Evolutionary conservation across 2,797 vertebrate genomes (phyloP).

Genomic region (Poeciliopsis presidionis): DNA sequence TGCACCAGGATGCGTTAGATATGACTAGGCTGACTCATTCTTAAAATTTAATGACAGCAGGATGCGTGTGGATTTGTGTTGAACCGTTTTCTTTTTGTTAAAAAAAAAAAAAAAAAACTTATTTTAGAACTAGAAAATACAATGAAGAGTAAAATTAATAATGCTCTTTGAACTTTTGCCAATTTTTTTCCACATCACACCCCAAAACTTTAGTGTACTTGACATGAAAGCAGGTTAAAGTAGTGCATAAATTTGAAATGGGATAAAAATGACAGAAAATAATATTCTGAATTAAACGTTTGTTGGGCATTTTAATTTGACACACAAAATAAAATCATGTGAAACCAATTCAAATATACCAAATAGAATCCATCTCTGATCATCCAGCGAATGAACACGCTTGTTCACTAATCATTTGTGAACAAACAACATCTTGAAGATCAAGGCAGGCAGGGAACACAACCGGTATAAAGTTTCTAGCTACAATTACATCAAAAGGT

Average conservation of each 20-base stretch:
- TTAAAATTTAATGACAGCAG: neutral
- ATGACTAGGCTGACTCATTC: slow-evolving; percentile 34
- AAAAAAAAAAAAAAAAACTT: neutral
- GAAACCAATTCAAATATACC: neutral
- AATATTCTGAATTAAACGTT: neutral
- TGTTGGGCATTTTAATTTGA: neutral
- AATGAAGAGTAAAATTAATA: neutral
- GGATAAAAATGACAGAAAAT: neutral
- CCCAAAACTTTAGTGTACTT: neutral
- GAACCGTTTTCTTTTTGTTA: neutral
- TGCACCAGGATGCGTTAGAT: neutral
- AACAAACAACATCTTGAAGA: neutral
- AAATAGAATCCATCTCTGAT: neutral
- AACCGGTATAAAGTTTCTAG: neutral
- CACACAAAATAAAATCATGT: neutral
- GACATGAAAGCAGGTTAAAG: too few species aligned
- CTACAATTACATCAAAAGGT: neutral
- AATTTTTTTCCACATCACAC: neutral
- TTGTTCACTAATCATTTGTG: neutral
- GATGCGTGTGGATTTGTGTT: neutral
- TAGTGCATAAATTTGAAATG: neutral
- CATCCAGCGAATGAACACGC: neutral
- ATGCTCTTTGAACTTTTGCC: neutral
- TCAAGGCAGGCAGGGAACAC: neutral
- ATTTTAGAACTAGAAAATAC: neutral